A percentile compares a stretch with the other conserved stretches of the same genome.
Evolutionary conservation across 2,888 invertebrate species (phyloP).

Genomic region (Drosophila crucigera): DNA sequence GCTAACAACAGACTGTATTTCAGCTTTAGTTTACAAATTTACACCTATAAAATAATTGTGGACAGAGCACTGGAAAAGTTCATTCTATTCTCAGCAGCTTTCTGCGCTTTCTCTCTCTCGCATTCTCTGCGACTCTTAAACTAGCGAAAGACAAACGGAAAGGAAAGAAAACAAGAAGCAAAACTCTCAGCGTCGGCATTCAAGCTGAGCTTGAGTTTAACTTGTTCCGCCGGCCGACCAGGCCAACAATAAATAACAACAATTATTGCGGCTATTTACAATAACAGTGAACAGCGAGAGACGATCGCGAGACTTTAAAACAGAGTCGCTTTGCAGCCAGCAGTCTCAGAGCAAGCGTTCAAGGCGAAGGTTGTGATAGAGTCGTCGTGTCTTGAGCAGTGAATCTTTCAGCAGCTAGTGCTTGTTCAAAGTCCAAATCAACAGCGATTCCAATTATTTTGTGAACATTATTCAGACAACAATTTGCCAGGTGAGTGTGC

Average conservation of each 20-base stretch:
- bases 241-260: slow-evolving; percentile 38
- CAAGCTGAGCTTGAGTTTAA: slow-evolving; percentile 49
- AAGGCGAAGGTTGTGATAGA: slow-evolving; percentile 83
- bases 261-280: slow-evolving; percentile 55
- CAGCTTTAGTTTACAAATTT: not conserved
- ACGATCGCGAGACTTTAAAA: slow-evolving; percentile 47
- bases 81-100: not conserved
- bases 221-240: slow-evolving; percentile 61
- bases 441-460: slow-evolving; percentile 31
- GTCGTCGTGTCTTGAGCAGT: slow-evolving; percentile 21
- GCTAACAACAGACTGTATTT: not conserved
- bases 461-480: slow-evolving; percentile 31
- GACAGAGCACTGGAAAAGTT: slow-evolving; percentile 3
- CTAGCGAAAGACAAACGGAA: slow-evolving; percentile 26
- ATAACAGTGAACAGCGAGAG: slow-evolving; percentile 48
- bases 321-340: slow-evolving; percentile 54
- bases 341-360: slow-evolving; percentile 81
- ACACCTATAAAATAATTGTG: not conserved
- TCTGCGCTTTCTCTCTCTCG: slow-evolving; percentile 7
- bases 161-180: slow-evolving; percentile 21
- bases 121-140: not conserved
- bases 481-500: slow-evolving; percentile 62
- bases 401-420: slow-evolving; percentile 25
- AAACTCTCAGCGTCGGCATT: slow-evolving; percentile 18
- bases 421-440: slow-evolving; percentile 60